Percentiles rank a stretch among this genome's conserved stretches.
Evolutionary conservation across 2,797 vertebrate genomes (phyloP).

Genomic region (Chaetophractus vellerosus): DNA sequence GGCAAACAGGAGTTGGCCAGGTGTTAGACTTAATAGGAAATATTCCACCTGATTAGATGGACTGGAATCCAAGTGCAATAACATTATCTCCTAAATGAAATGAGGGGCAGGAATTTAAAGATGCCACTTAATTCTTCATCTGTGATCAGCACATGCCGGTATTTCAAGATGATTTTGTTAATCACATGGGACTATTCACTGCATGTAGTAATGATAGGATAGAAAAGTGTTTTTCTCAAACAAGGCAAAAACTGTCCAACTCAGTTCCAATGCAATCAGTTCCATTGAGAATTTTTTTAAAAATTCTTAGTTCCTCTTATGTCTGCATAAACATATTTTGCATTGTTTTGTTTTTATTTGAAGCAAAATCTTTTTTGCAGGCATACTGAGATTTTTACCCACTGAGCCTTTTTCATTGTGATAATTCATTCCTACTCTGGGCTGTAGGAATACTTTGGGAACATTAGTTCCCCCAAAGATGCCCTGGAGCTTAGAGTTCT

Average conservation of each 20-base stretch:
- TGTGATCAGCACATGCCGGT: slow-evolving; percentile 80
- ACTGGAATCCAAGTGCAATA: slow-evolving; percentile 82
- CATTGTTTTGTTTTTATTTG: slow-evolving; percentile 71
- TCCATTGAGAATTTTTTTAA: slow-evolving; percentile 8
- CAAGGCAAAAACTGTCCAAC: slow-evolving; percentile 78
- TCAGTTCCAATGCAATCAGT: slow-evolving; percentile 73
- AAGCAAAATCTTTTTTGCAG: slow-evolving; percentile 51
- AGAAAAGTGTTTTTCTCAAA: slow-evolving; percentile 82
- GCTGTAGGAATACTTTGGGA: slow-evolving; percentile 5
- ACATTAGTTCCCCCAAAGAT: not conserved
- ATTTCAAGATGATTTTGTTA: slow-evolving; percentile 88
- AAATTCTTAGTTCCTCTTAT: slow-evolving; percentile 39
- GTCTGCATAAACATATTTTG: slow-evolving; percentile 67
- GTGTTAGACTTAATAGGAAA: slow-evolving; percentile 87
- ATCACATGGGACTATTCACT: slow-evolving; percentile 85
- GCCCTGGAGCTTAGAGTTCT: not conserved
- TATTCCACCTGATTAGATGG: slow-evolving; percentile 83
- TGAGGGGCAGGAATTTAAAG: slow-evolving; percentile 82
- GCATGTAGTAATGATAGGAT: slow-evolving; percentile 83
- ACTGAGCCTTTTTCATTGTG: slow-evolving; percentile 33
- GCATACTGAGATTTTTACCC: slow-evolving; percentile 9
- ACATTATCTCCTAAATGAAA: slow-evolving; percentile 85
- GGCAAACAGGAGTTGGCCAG: slow-evolving; percentile 85
- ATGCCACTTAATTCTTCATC: slow-evolving; percentile 88
- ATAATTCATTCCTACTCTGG: not conserved